Evolutionary conservation across 1,140 invertebrate genomes (phyloP), one percentile per base, ranked within the genome.

Genomic region (Pantala flavescens): DNA sequence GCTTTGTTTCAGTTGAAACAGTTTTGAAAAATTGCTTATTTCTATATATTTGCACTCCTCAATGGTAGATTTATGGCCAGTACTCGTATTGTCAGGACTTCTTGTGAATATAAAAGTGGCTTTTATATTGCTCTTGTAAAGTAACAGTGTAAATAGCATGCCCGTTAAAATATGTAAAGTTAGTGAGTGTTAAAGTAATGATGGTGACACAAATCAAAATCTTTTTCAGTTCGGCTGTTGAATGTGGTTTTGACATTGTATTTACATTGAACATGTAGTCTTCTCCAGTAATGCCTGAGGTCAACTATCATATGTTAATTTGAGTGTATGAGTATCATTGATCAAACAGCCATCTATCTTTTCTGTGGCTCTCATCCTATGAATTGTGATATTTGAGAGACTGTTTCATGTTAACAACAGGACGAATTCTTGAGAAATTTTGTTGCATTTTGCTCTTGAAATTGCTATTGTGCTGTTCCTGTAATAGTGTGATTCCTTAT

Each of bases 211-310:
- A 63, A 63, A 63, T 63, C 49, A 63, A 63, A 16, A 21, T 63
- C 49, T 63, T 63, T 63, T 63, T 63, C 49, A 63, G 49, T 63
- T 63, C 49, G 14, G 49, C 49, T 63, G 49, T 63, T 63, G 49
- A 63, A 63, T 63, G 49, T 63, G 49, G 49, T 63, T 63, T 63
- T 63, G 49, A 63, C 49, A 63, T 63, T 63, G 49, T 63, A 63
- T 63, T 63, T 63, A 63, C 49, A 63, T 63, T 63, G 49, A 63
- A 63, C n/a, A 63, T 63, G 49, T 63, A 63, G 49, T 5, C 49
- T 63, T 63, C 49, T 63, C 49, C 49, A 7, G 49, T 63, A 19
- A 63, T 63, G n/a, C 49, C 49, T 7, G 49, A 63, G 49, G 49
- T 63, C 49, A 63, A 21, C 49, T 7, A 63, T 63, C 49, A 63